A percentile compares a stretch with the other conserved stretches of the same genome.
These are phyloP conservation scores for Cricetomys ansorgei DNA, from an alignment of 2,113 vertebrate species.

Conservation along the genomic window DNA sequence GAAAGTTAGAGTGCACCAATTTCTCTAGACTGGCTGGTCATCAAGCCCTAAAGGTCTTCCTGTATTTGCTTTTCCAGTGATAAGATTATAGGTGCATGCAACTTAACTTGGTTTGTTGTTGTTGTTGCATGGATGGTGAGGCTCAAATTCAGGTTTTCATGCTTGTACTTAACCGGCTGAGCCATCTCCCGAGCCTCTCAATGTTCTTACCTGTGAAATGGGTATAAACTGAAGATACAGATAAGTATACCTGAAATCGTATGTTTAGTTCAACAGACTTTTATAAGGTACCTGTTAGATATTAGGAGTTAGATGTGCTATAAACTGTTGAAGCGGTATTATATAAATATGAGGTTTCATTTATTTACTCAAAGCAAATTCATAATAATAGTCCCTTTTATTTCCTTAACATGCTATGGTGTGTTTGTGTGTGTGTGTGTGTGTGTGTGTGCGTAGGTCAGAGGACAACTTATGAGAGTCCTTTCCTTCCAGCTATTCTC, in stretches of 20 bases:
- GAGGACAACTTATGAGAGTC: neutral
- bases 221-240: conserved; percentile 9
- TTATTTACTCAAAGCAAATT: conserved; percentile 41
- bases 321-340: conserved; percentile 25
- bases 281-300: neutral
- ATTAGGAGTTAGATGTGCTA: conserved; percentile 25
- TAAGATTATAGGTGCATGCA: neutral
- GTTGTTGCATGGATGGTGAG: neutral
- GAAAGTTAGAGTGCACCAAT: neutral
- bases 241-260: neutral
- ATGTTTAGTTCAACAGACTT: conserved; percentile 30
- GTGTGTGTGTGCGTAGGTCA: no score
- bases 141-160: neutral
- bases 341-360: neutral
- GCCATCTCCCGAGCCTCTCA: neutral
- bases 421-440: no score
- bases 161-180: neutral
- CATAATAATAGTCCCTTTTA: conserved; percentile 2
- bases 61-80: neutral
- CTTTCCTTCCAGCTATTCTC: neutral
- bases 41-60: neutral
- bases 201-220: conserved; percentile 22
- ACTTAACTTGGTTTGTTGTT: neutral
- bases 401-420: neutral
- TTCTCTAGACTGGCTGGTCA: neutral